Evolutionary conservation across 2,888 invertebrate genomes (phyloP).

Genomic region (Chalcis sispes): DNA sequence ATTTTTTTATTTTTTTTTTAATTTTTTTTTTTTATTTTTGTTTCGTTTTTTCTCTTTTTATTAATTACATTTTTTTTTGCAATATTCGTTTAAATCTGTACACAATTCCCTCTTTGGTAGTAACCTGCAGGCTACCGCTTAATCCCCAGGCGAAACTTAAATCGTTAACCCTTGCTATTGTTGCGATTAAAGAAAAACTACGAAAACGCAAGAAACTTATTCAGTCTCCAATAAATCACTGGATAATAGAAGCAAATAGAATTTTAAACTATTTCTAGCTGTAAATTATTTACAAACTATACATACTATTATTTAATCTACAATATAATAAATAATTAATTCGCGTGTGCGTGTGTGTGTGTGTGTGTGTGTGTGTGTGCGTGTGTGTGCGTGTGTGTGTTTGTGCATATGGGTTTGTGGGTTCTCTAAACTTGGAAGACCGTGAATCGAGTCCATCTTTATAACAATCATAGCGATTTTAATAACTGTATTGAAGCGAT

Average conservation of each 20-base stretch:
- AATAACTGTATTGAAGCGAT: too few relatives aligned
- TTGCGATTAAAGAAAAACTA: neutral
- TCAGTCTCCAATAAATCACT: conserved; percentile 31
- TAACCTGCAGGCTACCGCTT: conserved; percentile 12
- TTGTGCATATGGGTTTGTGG: too few relatives aligned
- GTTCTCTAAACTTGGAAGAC: too few relatives aligned
- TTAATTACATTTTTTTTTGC: neutral
- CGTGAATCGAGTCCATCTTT: too few relatives aligned
- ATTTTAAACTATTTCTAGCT: neutral
- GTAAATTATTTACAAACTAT: too few relatives aligned
- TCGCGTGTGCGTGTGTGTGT: too few relatives aligned
- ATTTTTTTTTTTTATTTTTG: neutral
- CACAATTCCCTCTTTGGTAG: conserved; percentile 31
- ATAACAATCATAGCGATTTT: too few relatives aligned
- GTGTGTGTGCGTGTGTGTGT: too few relatives aligned
- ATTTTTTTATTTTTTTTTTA: neutral
- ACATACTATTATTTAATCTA: too few relatives aligned
- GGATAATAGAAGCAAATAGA: conserved; percentile 1
- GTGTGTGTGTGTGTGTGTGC: too few relatives aligned
- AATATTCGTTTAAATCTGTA: conserved; percentile 5
- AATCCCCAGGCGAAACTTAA: conserved; percentile 8
- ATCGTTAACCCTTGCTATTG: neutral
- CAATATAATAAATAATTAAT: too few relatives aligned
- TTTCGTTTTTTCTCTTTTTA: neutral
- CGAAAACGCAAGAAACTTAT: neutral